These are phyloP conservation scores for Catagonus wagneri DNA, from an alignment of 2,113 vertebrate genomes.

Conservation along the genomic window DNA sequence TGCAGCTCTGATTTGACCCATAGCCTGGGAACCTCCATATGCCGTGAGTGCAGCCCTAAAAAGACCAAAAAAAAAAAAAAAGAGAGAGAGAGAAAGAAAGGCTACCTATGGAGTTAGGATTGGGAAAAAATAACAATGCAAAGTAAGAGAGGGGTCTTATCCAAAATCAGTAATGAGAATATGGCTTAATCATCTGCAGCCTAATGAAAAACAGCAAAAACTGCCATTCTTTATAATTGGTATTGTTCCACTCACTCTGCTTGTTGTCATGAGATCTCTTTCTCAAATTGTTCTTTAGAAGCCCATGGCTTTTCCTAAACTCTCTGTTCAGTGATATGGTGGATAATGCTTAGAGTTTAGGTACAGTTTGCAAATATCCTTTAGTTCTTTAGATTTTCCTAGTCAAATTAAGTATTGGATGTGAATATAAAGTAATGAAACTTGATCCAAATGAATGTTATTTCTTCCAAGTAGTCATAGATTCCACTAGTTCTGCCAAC, in stretches of 20 bases:
- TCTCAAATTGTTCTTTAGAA: background rate
- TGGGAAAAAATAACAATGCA: background rate
- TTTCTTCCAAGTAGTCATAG: slow-evolving; percentile 63
- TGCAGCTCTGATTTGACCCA: too few species aligned
- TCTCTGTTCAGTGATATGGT: background rate
- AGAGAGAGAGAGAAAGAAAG: background rate
- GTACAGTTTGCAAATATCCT: background rate
- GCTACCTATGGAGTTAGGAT: background rate
- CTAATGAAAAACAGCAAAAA: background rate
- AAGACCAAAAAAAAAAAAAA: too few species aligned
- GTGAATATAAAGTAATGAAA: slow-evolving; percentile 58
- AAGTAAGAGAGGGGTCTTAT: background rate
- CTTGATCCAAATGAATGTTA: slow-evolving; percentile 66
- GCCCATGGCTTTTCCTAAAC: background rate
- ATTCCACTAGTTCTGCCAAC: slow-evolving; percentile 67
- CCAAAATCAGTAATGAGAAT: background rate
- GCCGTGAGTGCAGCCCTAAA: too few species aligned
- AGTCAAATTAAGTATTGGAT: slow-evolving; percentile 60
- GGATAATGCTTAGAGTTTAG: background rate
- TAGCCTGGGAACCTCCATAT: too few species aligned
- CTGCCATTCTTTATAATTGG: background rate
- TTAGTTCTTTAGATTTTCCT: slow-evolving; percentile 54
- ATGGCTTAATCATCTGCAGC: background rate
- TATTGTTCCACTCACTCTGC: background rate
- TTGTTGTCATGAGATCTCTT: background rate